Conservation (phyloP, 2,888 invertebrate species). For the Iphiclides podalirius region DNA sequence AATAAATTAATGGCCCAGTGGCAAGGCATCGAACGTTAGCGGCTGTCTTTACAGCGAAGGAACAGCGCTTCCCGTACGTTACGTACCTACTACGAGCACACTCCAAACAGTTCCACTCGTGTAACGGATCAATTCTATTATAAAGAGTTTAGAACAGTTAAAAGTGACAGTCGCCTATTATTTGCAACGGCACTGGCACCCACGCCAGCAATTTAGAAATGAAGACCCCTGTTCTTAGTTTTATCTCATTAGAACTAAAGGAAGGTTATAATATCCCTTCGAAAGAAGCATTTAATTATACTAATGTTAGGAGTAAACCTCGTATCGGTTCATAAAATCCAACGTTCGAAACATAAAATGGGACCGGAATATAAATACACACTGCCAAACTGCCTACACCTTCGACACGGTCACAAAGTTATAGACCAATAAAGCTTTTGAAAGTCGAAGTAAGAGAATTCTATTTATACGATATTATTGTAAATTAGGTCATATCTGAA, state of each 20-base stretch:
- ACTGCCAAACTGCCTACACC: background rate
- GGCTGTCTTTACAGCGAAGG: slow-evolving; percentile 2
- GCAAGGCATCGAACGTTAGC: background rate
- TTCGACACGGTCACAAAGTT: background rate
- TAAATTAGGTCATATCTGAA: slow-evolving; percentile 77
- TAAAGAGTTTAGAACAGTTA: slow-evolving; percentile 19
- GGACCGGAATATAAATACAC: slow-evolving; percentile 13
- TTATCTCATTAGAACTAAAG: background rate
- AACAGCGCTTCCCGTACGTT: slow-evolving; percentile 24
- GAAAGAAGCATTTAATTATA: background rate
- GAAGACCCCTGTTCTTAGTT: slow-evolving; percentile 8
- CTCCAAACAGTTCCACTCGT: slow-evolving; percentile 10
- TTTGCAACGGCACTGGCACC: slow-evolving; percentile 36
- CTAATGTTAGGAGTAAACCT: background rate
- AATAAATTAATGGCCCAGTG: slow-evolving; percentile 13
- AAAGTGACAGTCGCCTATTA: slow-evolving; percentile 34
- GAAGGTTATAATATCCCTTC: too few relatives aligned
- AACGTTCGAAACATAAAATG: slow-evolving; percentile 4
- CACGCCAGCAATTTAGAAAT: slow-evolving; percentile 42
- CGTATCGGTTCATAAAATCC: background rate
- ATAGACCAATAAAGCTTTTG: slow-evolving; percentile 20
- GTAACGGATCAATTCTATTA: slow-evolving; percentile 22
- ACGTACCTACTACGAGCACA: slow-evolving; percentile 26
- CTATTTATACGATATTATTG: slow-evolving; percentile 55
- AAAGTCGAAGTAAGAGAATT: slow-evolving; percentile 24